A percentile compares a stretch with the other conserved stretches of the same genome.
phyloP scores from a whole-genome alignment of 2,888 invertebrate species.

The Spicauda simplicius region DNA sequence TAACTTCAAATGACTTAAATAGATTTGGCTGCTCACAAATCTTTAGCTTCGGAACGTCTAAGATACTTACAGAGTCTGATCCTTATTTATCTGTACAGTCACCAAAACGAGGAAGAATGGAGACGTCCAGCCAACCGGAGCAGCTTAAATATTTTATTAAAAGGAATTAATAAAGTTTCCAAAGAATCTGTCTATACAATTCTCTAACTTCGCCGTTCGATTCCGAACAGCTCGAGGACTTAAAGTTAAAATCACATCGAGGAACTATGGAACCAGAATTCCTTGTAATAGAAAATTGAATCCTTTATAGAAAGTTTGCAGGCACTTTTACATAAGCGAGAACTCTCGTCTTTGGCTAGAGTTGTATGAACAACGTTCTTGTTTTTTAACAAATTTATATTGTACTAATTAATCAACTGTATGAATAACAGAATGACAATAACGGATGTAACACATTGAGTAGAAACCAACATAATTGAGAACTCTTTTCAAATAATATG shows the following conservation, averaged over 20 bases:
- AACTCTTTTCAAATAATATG: too few relatives aligned
- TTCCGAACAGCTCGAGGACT: slow-evolving; percentile 24
- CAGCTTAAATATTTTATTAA: slow-evolving; percentile 37
- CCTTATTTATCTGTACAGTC: neutral
- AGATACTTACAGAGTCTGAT: neutral
- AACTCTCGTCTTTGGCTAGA: slow-evolving; percentile 10
- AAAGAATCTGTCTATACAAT: slow-evolving; percentile 33
- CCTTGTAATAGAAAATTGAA: slow-evolving; percentile 36
- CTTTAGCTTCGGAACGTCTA: too few relatives aligned
- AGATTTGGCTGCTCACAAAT: too few relatives aligned
- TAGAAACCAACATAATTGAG: too few relatives aligned
- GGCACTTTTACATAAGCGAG: slow-evolving; percentile 25
- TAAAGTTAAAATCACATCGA: slow-evolving; percentile 36
- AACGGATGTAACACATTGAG: too few relatives aligned
- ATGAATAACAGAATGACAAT: neutral
- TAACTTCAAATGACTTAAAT: too few relatives aligned
- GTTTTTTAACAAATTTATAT: neutral
- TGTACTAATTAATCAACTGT: neutral
- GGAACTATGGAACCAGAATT: slow-evolving; percentile 25
- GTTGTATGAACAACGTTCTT: neutral
- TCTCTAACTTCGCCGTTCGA: slow-evolving; percentile 25
- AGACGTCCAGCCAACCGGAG: slow-evolving; percentile 8
- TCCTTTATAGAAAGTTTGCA: slow-evolving; percentile 32
- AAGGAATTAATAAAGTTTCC: slow-evolving; percentile 33
- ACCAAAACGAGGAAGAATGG: neutral